Percentiles rank a stretch among this genome's conserved stretches.
Conservation (phyloP, 1,140 invertebrate species). For the Sarcophaga peregrina region DNA sequence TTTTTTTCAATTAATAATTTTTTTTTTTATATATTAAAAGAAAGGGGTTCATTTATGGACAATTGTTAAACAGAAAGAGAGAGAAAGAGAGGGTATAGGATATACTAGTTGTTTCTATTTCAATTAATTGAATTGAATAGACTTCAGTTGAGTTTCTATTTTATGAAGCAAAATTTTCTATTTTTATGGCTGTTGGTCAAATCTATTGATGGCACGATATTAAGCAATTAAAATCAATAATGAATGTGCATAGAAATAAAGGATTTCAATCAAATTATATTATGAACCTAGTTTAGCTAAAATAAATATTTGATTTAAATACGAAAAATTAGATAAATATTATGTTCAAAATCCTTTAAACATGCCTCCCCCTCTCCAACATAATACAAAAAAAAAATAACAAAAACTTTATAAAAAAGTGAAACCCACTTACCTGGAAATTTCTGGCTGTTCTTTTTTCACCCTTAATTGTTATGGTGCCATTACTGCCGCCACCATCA, state of each 20-base stretch:
- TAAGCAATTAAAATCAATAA: slow-evolving; percentile 41
- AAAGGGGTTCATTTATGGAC: not conserved
- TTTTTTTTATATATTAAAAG: not conserved
- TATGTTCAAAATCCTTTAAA: not conserved
- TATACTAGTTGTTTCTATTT: not conserved
- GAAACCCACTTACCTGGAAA: slow-evolving; percentile 62
- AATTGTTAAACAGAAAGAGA: not conserved
- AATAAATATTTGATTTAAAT: slow-evolving; percentile 38
- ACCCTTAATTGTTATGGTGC: slow-evolving; percentile 56
- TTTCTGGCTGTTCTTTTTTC: slow-evolving; percentile 63
- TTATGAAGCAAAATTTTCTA: not conserved
- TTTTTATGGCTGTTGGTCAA: not conserved
- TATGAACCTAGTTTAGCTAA: not conserved
- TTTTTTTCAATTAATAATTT: not conserved
- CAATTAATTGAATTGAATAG: not conserved
- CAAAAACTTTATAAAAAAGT: no score
- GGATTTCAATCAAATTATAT: slow-evolving; percentile 34
- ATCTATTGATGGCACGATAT: slow-evolving; percentile 30
- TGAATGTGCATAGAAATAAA: slow-evolving; percentile 5
- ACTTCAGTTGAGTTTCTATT: not conserved
- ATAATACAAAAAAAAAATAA: not conserved
- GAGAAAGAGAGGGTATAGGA: no score
- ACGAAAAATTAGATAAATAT: not conserved
- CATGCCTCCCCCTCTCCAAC: not conserved
- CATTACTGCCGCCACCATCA: slow-evolving; percentile 51